phyloP scores from a whole-genome alignment of 2,113 vertebrate genomes.

The Edolisoma coerulescens region DNA sequence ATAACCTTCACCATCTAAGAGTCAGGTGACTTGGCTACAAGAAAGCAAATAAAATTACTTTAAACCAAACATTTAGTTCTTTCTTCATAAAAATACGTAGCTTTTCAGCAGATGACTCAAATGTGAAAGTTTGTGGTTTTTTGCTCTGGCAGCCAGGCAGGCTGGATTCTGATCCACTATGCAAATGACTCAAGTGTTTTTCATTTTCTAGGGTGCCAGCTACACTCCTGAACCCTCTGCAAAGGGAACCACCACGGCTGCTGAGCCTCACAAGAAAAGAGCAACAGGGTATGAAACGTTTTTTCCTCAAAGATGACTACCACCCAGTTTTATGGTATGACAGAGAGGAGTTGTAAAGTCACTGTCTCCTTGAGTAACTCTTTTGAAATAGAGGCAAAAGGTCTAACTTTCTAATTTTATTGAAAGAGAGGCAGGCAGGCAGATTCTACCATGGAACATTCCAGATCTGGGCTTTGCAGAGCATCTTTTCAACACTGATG shows the following conservation, averaged over 20 bases:
- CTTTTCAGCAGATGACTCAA: conserved; percentile 46
- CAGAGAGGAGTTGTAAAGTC: background rate
- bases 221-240: background rate
- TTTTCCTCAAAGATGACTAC: background rate
- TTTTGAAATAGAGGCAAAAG: background rate
- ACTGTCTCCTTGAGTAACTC: background rate
- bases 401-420: background rate
- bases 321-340: background rate
- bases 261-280: conserved; percentile 7
- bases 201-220: background rate
- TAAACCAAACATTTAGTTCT: background rate
- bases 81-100: background rate
- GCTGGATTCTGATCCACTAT: conserved; percentile 26
- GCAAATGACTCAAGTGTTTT: conserved; percentile 28
- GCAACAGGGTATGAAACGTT: background rate
- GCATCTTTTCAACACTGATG: background rate
- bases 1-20: background rate
- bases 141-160: background rate
- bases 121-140: conserved; percentile 46
- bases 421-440: background rate
- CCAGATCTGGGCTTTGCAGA: background rate
- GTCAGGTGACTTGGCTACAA: background rate
- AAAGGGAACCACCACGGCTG: background rate
- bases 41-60: conserved; percentile 2
- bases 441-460: background rate